A percentile compares a stretch with the other conserved stretches of the same genome.
Conservation (phyloP, 2,797 vertebrate species). For the Columba guinea region DNA sequence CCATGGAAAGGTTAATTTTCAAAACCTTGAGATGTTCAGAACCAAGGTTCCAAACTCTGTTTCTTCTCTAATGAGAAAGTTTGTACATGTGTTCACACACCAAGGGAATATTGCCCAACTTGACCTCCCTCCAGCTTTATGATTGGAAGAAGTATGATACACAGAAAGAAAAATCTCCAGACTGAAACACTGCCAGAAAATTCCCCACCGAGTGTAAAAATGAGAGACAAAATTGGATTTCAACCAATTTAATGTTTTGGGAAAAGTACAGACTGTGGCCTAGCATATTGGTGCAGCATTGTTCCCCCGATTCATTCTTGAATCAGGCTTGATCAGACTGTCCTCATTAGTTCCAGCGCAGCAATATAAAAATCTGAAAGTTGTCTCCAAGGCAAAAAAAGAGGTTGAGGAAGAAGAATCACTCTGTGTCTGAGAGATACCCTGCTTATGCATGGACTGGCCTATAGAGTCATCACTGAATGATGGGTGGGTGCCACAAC, state of each 20-base stretch:
- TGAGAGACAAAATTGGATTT: conserved; percentile 50
- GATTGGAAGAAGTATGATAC: conserved; percentile 32
- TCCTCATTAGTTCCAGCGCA: conserved; percentile 24
- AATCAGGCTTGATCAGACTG: conserved; percentile 13
- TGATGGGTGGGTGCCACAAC: not conserved
- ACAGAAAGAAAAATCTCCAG: conserved; percentile 43
- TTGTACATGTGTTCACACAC: not conserved
- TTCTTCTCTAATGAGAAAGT: conserved; percentile 6
- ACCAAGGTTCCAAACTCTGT: not conserved
- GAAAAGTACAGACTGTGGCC: conserved; percentile 6
- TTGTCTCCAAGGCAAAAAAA: conserved; percentile 3
- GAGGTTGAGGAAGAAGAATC: not conserved
- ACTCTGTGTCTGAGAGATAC: not conserved
- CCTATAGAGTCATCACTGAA: not conserved
- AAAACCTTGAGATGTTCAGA: not conserved
- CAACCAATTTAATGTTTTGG: conserved; percentile 47
- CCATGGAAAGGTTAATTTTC: not conserved
- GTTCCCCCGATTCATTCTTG: conserved; percentile 20
- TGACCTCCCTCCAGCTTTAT: conserved; percentile 38
- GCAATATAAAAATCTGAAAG: conserved; percentile 3
- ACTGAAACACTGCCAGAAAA: conserved; percentile 33
- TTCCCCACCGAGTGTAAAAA: conserved; percentile 37
- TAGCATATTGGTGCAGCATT: not conserved
- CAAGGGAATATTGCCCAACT: conserved; percentile 4
- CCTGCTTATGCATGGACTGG: not conserved